Conservation (phyloP, 2,113 vertebrate species). For the Phrynosoma blainvillii region DNA sequence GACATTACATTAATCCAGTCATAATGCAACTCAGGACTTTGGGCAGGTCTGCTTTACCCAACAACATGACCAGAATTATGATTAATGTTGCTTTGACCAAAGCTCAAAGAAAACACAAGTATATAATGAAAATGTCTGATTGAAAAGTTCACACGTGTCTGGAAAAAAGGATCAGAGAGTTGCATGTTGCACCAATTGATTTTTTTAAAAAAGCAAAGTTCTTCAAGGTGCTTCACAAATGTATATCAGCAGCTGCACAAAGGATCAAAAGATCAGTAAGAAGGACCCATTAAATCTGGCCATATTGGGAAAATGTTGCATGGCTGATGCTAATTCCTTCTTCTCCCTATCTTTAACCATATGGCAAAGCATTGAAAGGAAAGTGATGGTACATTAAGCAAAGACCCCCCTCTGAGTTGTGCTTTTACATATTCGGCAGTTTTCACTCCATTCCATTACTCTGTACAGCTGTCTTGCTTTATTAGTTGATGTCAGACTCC, state of each 20-base stretch:
- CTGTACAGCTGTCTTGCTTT: conserved; percentile 32
- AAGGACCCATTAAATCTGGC: background rate
- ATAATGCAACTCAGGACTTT: background rate
- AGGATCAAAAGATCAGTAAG: background rate
- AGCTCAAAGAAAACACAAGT: background rate
- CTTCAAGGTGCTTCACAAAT: background rate
- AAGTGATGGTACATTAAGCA: background rate
- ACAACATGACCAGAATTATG: too few relatives aligned
- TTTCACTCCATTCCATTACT: background rate
- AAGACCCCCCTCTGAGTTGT: background rate
- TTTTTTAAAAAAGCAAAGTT: background rate
- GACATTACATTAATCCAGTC: background rate
- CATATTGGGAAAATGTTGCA: fast-evolving
- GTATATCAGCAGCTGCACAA: background rate
- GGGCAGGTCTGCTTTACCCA: background rate
- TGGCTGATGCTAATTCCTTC: background rate
- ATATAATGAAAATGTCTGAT: background rate
- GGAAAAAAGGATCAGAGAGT: background rate
- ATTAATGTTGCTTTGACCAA: background rate
- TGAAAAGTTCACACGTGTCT: background rate
- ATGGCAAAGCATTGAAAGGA: background rate
- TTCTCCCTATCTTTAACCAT: conserved; percentile 18
- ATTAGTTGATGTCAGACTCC: conserved; percentile 45
- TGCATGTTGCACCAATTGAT: background rate
- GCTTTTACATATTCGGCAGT: conserved; percentile 41